Percentiles rank a stretch among this genome's conserved stretches.
phyloP scores from a whole-genome alignment of 2,113 vertebrate species.

The Coptodon rendalli region DNA sequence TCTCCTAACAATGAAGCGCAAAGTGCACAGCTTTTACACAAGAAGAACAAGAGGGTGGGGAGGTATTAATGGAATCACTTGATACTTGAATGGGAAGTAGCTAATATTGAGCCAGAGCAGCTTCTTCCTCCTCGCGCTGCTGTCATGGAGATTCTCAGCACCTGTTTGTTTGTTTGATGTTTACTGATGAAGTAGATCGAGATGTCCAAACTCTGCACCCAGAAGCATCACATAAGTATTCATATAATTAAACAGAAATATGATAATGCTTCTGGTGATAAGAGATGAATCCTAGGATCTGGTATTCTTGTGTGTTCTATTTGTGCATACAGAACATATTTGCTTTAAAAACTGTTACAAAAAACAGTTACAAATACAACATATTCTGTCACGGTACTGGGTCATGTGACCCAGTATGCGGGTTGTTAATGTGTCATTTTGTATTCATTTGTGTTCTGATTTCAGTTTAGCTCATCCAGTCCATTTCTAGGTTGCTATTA shows the following conservation, averaged over 20 bases:
- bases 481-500: too few species aligned
- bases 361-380: background rate
- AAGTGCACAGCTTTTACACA: constrained; percentile 32
- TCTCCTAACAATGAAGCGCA: background rate
- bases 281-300: background rate
- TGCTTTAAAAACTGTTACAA: background rate
- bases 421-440: too few species aligned
- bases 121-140: background rate
- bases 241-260: background rate
- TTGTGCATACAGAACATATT: background rate
- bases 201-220: background rate
- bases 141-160: background rate
- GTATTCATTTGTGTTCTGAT: too few species aligned
- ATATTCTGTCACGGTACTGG: background rate
- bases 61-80: constrained; percentile 39
- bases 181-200: background rate
- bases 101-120: background rate
- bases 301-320: background rate
- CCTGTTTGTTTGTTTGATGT: background rate
- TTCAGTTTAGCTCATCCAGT: too few species aligned
- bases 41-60: background rate
- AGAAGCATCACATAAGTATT: background rate
- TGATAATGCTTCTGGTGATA: background rate
- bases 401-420: too few species aligned
- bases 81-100: constrained; percentile 7